Base-by-base conservation (phyloP, 1,140 invertebrate genomes). In the Paralvinella palmiformis region DNA sequence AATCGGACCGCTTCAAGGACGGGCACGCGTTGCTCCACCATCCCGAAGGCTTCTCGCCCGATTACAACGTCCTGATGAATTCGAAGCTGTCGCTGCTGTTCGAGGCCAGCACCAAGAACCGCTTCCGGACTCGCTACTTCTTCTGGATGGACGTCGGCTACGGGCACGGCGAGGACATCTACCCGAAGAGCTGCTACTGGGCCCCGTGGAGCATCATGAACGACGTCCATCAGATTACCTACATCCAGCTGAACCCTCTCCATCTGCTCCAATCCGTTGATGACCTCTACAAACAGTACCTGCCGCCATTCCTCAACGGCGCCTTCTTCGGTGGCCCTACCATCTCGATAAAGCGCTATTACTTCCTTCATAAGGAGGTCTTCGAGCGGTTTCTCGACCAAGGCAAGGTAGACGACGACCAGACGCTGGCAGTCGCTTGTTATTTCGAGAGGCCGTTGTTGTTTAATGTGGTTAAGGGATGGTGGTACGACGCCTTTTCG, bases 131-230 rank as follows among this genome's bases (percentile, higher is more conserved):
- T 13, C 37, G 59, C 1, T 65, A 70, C 65, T 68, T 68, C 61
- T 70, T 58, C 52, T 70, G 70, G 70, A 67, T 72, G n/a, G 68
- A 72, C 53, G 59, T 62, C 1, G 68, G 70, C 13, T 72, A 72
- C 59, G 70, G 60, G 1, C 64, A 65, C 20, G 61, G 41, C 17
- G 22, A 64, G 2, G 35, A 67, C 32, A 56, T 62, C 15, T 35
- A 31, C 31, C 59, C 61, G 5, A 44, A 62, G 13, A 48, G 53
- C 15, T 67, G 27, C 15, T 62, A 20, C 52, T 79, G 70, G 7
- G 73, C 69, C 5, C 63, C 68, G 22, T 73, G 48, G 62, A 77
- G 77, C 44, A 74, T 71, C 13, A 77, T 69, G 35, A 71, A 71
- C 24, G 69, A 62, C 6, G 53, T 41, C 13, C 48, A 55, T 24